Evolutionary conservation across 1,140 invertebrate genomes (phyloP).

Genomic region (Parapsyche elsis): DNA sequence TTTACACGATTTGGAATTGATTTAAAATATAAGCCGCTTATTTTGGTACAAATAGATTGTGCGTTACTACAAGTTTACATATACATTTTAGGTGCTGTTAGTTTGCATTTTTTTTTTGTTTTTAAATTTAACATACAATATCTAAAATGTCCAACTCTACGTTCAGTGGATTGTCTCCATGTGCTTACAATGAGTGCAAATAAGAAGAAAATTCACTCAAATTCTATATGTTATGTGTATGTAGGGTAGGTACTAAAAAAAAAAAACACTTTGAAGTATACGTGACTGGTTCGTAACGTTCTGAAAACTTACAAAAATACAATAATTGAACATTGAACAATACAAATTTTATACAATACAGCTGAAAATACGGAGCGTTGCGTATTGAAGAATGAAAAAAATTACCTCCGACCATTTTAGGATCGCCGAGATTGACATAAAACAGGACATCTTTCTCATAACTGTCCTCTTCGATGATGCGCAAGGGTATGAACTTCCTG

Average conservation of each 20-base stretch:
- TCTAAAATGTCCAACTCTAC: conserved; percentile 6
- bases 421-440: conserved; percentile 90
- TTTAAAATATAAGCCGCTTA: too few relatives aligned
- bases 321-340: background rate
- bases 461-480: conserved; percentile 95
- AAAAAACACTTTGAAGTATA: background rate
- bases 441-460: conserved; percentile 98
- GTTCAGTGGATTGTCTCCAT: background rate
- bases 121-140: too few relatives aligned
- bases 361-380: background rate
- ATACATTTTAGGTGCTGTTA: too few relatives aligned
- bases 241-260: too few relatives aligned
- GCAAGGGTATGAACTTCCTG: conserved; percentile 87
- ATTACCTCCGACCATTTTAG: conserved; percentile 85
- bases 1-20: too few relatives aligned
- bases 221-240: too few relatives aligned
- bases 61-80: too few relatives aligned
- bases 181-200: conserved; percentile 2
- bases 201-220: background rate
- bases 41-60: too few relatives aligned
- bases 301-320: conserved; percentile 20
- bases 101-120: too few relatives aligned
- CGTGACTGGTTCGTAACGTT: background rate
- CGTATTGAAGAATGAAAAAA: conserved; percentile 12
- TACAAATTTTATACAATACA: background rate